phyloP scores from a whole-genome alignment of 2,797 vertebrate genomes.

The Eurystomus glaucurus region DNA sequence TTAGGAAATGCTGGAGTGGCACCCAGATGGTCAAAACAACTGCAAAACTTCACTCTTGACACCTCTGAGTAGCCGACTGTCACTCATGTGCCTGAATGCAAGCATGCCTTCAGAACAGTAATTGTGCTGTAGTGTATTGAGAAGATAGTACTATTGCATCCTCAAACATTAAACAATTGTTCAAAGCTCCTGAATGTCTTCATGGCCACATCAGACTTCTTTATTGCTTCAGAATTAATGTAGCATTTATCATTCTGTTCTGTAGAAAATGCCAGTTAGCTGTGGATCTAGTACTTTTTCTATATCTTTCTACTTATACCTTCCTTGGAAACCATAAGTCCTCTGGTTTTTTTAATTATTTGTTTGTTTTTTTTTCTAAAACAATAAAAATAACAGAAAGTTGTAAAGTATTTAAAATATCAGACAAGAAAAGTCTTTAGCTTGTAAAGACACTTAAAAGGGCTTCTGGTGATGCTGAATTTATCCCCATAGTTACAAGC shows the following conservation, averaged over 20 bases:
- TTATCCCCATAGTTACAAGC: background rate
- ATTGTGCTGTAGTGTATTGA: background rate
- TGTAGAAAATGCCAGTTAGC: background rate
- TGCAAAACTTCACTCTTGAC: background rate
- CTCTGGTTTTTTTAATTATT: background rate
- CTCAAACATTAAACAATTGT: background rate
- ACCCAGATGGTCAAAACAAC: background rate
- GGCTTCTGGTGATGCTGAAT: background rate
- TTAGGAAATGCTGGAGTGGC: background rate
- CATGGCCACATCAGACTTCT: background rate
- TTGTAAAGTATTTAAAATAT: background rate
- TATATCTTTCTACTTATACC: background rate
- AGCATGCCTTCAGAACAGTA: background rate
- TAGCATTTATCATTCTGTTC: background rate
- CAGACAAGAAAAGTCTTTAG: background rate
- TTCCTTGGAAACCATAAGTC: background rate
- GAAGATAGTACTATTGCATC: background rate
- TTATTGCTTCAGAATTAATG: background rate
- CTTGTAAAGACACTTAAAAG: background rate
- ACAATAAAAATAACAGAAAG: background rate
- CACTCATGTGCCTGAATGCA: background rate
- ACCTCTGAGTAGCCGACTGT: background rate
- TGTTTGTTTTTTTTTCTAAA: background rate
- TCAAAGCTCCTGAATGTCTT: background rate
- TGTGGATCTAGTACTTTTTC: background rate